These are phyloP conservation scores for Schizopygopsis pylzovi DNA, from an alignment of 2,797 vertebrate species.

Conservation along the genomic window DNA sequence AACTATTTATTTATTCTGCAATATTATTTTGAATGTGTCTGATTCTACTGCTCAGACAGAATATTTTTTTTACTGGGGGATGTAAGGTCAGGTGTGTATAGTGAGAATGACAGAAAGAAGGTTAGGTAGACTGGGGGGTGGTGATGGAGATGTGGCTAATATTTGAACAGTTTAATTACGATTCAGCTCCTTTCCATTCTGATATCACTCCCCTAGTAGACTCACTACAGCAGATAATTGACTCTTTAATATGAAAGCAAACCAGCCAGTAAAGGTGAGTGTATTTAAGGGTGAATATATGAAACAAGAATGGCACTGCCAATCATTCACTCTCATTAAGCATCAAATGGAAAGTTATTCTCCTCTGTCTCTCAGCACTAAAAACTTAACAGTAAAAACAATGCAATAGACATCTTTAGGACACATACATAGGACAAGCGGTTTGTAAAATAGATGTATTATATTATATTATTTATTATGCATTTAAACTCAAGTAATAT, in stretches of 20 bases:
- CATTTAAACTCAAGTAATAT: not conserved
- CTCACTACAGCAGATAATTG: conserved; percentile 51
- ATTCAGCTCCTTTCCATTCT: conserved; percentile 40
- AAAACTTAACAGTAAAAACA: not conserved
- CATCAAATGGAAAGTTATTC: not conserved
- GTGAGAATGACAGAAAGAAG: conserved; percentile 14
- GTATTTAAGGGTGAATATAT: not conserved
- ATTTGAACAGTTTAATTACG: conserved; percentile 48
- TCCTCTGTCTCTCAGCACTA: not conserved
- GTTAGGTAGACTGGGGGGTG: conserved; percentile 25
- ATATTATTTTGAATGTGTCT: not conserved
- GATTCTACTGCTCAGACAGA: conserved; percentile 6
- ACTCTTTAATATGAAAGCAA: conserved; percentile 22
- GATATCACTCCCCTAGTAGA: conserved; percentile 30
- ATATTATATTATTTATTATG: no score
- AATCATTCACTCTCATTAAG: conserved; percentile 12
- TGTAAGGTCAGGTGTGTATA: conserved; percentile 22
- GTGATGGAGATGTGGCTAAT: conserved; percentile 9
- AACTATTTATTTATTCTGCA: not conserved
- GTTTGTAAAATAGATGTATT: not conserved
- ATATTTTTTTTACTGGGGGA: not conserved
- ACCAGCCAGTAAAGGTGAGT: not conserved
- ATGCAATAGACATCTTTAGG: not conserved
- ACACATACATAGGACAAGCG: no score
- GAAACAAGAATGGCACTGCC: not conserved